Base-by-base conservation (phyloP, 2,888 invertebrate genomes). In the Apotomis capreana region DNA sequence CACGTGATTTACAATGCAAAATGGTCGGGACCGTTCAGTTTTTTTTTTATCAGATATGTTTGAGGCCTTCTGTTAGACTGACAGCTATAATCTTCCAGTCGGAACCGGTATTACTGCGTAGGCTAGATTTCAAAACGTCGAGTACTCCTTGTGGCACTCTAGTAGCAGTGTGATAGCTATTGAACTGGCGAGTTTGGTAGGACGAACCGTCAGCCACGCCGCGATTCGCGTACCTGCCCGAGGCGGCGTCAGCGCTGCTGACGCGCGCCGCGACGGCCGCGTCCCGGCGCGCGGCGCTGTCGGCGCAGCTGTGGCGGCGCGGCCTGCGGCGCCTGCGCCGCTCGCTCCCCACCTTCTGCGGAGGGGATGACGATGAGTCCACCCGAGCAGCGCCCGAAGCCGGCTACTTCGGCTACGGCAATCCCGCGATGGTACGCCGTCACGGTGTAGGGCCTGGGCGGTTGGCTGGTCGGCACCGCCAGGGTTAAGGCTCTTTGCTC, bases 361-460 rank as follows among this genome's bases (percentile, higher is more conserved):
- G 86, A 76, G 81, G 83, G 74, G 81, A 77, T 70, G 87, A 84
- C 5, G 78, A 49, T 9, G 49, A 49, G 49, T 10, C 49, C 49
- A 9, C 81, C 68, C 79, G 81, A 75, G 84, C 85, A 73, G 90
- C 90, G 77, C 86, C 90, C 76, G 89, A 89, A 44, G 90, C 91
- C 4, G 83, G 85, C 79, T 89, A 86, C 85, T 79, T 84, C 78
- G 83, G 79, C 77, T 85, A 83, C 79, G 87, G 88, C 84, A 87
- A 89, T 84, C 87, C 90, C 78, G 79, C 87, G 77, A 87, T 87
- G 92, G 91, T 92, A 92, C 85, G 89, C 79, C 78, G 76, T 77
- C 81, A 80, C 82, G 83, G 82, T 81, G 81, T 81, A 79, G 82
- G 81, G 57, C 77, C 77, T 40, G 75, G 65, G 65, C 67, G 67